Percentiles rank a stretch among this genome's conserved stretches.
Conservation (phyloP, 2,797 vertebrate genomes). For the Enteromius afrohamiltoni region DNA sequence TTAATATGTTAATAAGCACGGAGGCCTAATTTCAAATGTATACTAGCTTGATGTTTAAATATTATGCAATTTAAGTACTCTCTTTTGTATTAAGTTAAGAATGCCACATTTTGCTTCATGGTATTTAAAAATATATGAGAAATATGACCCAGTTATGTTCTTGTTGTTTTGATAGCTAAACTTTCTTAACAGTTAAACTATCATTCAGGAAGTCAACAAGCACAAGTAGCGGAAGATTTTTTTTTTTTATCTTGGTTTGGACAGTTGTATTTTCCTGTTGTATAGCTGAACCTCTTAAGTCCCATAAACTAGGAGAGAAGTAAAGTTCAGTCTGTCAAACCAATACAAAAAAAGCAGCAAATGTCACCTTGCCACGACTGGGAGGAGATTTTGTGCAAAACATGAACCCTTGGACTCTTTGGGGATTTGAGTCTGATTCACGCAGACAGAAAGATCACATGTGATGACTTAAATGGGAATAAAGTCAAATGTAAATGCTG, state of each 20-base stretch:
- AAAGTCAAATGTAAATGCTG: not conserved
- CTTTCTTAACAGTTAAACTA: not conserved
- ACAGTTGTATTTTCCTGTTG: not conserved
- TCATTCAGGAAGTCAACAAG: constrained; percentile 31
- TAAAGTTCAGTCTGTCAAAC: not conserved
- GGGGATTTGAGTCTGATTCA: not conserved
- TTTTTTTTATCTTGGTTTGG: not conserved
- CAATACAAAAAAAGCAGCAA: not conserved
- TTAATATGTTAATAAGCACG: not conserved
- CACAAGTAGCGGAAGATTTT: not conserved
- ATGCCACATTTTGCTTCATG: not conserved
- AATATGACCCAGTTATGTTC: not conserved
- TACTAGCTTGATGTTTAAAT: not conserved
- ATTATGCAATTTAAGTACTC: not conserved
- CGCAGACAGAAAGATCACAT: not conserved
- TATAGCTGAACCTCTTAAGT: not conserved
- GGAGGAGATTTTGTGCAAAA: not conserved
- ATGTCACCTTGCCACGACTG: constrained; percentile 16
- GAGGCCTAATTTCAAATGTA: not conserved
- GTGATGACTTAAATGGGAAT: not conserved
- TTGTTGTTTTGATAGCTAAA: not conserved
- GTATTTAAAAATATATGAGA: not conserved
- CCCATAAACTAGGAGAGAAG: not conserved
- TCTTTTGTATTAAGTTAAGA: not conserved
- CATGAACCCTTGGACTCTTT: constrained; percentile 1